phyloP scores from a whole-genome alignment of 2,113 vertebrate species.

The Ochotona curzoniae region DNA sequence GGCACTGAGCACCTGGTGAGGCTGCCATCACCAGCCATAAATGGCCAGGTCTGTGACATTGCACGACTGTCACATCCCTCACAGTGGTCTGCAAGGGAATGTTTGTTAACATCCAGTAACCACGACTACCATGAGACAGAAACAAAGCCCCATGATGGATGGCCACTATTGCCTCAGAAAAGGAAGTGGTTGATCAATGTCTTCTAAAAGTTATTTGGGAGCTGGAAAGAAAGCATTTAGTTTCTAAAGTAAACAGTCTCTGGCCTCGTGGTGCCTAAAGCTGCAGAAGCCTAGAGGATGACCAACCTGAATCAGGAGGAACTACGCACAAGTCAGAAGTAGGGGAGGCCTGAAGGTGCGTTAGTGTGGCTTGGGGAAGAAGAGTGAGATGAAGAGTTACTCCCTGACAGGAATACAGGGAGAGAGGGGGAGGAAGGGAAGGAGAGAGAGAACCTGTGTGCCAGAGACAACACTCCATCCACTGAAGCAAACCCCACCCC shows the following conservation, averaged over 20 bases:
- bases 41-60: too few relatives aligned
- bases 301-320: neutral
- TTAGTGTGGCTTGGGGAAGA: neutral
- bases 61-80: too few relatives aligned
- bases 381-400: neutral
- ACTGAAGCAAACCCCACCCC: too few relatives aligned
- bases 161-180: neutral
- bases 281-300: neutral
- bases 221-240: neutral
- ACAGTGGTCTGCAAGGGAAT: too few relatives aligned
- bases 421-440: neutral
- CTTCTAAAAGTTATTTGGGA: neutral
- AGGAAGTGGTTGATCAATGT: neutral
- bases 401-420: neutral
- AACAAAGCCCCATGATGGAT: too few relatives aligned
- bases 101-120: too few relatives aligned
- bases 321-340: neutral
- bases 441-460: neutral
- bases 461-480: neutral
- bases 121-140: too few relatives aligned
- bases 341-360: neutral
- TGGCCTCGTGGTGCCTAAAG: neutral
- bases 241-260: neutral
- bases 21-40: too few relatives aligned
- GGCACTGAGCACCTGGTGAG: too few relatives aligned